A percentile compares a stretch with the other conserved stretches of the same genome.
Conservation (phyloP, 2,888 invertebrate species). For the Plusia festucae region DNA sequence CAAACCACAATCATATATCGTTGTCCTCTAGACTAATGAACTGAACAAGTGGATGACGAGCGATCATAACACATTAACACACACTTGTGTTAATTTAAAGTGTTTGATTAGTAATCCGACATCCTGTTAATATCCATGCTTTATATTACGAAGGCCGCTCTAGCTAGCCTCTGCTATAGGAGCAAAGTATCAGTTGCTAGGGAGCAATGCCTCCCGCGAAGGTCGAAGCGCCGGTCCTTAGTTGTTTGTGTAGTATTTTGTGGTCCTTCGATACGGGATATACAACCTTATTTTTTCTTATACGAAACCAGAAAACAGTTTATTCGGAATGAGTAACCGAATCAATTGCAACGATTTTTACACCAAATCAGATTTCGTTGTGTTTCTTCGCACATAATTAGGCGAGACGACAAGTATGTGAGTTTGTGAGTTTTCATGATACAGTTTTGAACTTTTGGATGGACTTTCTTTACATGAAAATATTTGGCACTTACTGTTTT, state of each 20-base stretch:
- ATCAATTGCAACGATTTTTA: too few species aligned
- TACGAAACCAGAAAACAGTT: too few species aligned
- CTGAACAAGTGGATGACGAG: background rate
- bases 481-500: too few species aligned
- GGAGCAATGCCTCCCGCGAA: constrained; percentile 2
- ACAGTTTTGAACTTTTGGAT: too few species aligned
- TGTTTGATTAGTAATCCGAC: background rate
- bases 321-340: too few species aligned
- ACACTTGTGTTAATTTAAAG: background rate
- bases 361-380: too few species aligned
- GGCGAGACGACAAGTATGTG: too few species aligned
- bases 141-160: background rate
- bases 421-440: too few species aligned
- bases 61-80: background rate
- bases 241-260: background rate
- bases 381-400: too few species aligned
- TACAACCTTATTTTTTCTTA: too few species aligned
- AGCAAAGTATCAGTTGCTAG: background rate
- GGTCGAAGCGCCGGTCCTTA: background rate
- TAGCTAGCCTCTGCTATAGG: background rate
- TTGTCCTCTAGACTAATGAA: background rate
- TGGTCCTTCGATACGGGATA: background rate
- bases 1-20: background rate
- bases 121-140: background rate
- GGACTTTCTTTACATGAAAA: too few species aligned